A percentile compares a stretch with the other conserved stretches of the same genome.
Conservation (phyloP, 2,113 vertebrate species). For the Brachyistius frenatus region DNA sequence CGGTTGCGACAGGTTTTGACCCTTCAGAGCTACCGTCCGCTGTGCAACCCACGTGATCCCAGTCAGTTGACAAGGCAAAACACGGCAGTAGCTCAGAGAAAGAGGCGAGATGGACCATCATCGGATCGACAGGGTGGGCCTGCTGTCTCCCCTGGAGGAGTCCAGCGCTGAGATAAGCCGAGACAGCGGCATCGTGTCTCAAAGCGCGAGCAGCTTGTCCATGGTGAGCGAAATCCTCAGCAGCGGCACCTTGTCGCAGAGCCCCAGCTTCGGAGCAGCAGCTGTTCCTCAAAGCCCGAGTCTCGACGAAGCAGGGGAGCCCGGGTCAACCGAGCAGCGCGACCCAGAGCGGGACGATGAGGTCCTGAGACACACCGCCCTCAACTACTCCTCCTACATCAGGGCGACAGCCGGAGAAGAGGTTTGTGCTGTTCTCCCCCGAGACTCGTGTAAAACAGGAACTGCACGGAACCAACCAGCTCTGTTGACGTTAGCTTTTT, state of each 20-base stretch:
- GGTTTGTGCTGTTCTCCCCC: slow-evolving; percentile 64
- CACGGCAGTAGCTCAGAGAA: slow-evolving; percentile 43
- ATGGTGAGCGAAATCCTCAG: slow-evolving; percentile 87
- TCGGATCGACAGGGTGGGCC: slow-evolving; percentile 70
- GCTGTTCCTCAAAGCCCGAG: slow-evolving; percentile 77
- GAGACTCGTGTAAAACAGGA: no score
- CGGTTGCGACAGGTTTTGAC: slow-evolving; percentile 10
- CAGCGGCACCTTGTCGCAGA: slow-evolving; percentile 83
- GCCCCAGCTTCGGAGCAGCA: slow-evolving; percentile 83
- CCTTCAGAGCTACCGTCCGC: slow-evolving; percentile 47
- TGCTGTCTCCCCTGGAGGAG: slow-evolving; percentile 84
- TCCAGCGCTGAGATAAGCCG: slow-evolving; percentile 82
- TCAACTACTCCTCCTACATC: slow-evolving; percentile 82
- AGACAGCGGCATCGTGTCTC: slow-evolving; percentile 94
- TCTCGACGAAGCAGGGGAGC: slow-evolving; percentile 66
- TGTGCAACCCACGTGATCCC: slow-evolving; percentile 63
- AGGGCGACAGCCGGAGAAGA: slow-evolving; percentile 81
- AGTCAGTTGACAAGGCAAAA: slow-evolving; percentile 72
- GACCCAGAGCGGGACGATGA: slow-evolving; percentile 78
- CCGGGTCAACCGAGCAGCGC: slow-evolving; percentile 28
- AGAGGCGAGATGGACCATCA: slow-evolving; percentile 70
- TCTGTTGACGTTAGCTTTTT: neutral
- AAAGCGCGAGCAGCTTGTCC: slow-evolving; percentile 91
- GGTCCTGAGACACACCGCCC: slow-evolving; percentile 75
- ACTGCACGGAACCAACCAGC: neutral